Base-by-base conservation (phyloP, 2,113 vertebrate species). In the Gulo gulo region DNA sequence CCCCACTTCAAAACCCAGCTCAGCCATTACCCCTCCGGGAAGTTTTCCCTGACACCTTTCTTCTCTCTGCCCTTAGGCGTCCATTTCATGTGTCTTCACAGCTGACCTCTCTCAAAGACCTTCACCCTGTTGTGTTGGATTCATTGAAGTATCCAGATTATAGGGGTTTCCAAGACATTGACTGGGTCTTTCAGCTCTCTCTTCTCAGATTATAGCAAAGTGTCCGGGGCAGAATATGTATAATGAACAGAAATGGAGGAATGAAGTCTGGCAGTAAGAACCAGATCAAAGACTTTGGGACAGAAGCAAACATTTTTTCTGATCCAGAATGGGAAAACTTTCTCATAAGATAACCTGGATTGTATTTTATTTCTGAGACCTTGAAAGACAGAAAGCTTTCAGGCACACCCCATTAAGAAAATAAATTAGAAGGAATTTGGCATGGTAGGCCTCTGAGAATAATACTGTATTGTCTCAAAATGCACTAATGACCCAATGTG, bases 341-440 rank as follows among this genome's bases (percentile, higher is more conserved):
- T 71, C 24, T 88, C 36, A 50, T 50, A 57, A 76, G 36, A 81
- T 57, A 76, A 7, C 14, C 61, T 88, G 39, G 39, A 20, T 34
- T 67, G 55, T 85, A n/a, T 63, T 97, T 91, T 78, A 63, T 47
- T 92, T 85, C 52, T 42, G 55, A 94, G 14, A 89, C 26, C 95
- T 65, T 67, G 13, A 84, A 55, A 47, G 71, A 83, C 45, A 88
- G 29, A 63, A 13, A 61, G 63, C 8, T 84, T 88, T 71, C 26
- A 88, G 61, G 29, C 2, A 74, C 14, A 69, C 45, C 55, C 42
- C 29, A 78, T 85, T 39, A 59, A 80, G 83, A 86, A 81, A 55
- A 45, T 45, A 50, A 96, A 73, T 80, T 63, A 55, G 39, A 84
- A 57, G 1, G 52, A 84, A 74, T 65, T 7, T 21, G 39, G 42